Percentiles rank a stretch among this genome's conserved stretches.
Conservation (phyloP, 2,888 invertebrate genomes). For the Meteorus cinctellus region DNA sequence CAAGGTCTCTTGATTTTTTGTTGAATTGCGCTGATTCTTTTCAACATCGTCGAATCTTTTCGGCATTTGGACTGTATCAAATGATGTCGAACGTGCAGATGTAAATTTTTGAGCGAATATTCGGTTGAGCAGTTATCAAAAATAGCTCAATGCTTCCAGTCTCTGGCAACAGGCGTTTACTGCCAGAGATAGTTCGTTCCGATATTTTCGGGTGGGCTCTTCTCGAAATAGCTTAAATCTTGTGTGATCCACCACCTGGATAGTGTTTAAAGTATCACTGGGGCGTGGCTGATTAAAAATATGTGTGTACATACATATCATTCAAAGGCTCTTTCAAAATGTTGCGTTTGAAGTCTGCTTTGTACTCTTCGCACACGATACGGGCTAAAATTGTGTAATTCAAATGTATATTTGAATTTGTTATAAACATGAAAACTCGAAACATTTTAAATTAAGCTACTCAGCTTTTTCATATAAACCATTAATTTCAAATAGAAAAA, state of each 20-base stretch:
- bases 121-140: conserved; percentile 60
- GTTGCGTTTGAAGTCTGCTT: neutral
- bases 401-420: neutral
- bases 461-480: neutral
- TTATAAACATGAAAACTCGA: neutral
- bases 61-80: neutral
- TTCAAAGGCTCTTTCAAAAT: neutral
- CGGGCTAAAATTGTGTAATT: neutral
- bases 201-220: conserved; percentile 60
- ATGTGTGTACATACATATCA: conserved; percentile 10
- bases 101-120: conserved; percentile 43
- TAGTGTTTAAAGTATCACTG: conserved; percentile 35
- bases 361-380: neutral
- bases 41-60: neutral
- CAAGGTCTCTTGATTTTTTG: neutral
- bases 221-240: conserved; percentile 59
- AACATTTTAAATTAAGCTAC: neutral
- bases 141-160: conserved; percentile 65
- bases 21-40: neutral
- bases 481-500: neutral
- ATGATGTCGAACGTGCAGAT: conserved; percentile 41
- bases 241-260: conserved; percentile 51
- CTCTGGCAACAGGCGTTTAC: conserved; percentile 48
- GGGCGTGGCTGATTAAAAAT: conserved; percentile 43
- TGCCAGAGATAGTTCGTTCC: conserved; percentile 41